Evolutionary conservation across 1,140 invertebrate genomes (phyloP).

Genomic region (Drosophila repleta): DNA sequence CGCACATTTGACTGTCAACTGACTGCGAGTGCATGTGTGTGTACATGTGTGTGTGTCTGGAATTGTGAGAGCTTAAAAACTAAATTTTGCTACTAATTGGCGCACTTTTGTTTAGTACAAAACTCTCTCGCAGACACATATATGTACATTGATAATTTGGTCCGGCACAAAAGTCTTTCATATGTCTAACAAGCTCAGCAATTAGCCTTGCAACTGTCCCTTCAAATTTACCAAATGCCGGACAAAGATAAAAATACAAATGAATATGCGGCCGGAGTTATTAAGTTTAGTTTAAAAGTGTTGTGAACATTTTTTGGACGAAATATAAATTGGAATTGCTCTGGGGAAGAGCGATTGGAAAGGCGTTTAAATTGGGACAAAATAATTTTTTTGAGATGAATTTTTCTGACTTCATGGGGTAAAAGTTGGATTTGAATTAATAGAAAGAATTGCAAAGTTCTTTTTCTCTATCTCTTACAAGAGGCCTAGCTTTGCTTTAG

Average conservation of each 20-base stretch:
- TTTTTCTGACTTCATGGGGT: no score
- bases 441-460: no score
- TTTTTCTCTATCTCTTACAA: no score
- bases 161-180: constrained; percentile 55
- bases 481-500: no score
- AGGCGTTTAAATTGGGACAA: no score
- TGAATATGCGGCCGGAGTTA: constrained; percentile 12
- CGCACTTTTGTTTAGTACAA: constrained; percentile 77
- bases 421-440: no score
- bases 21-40: background rate
- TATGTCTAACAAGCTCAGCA: constrained; percentile 74
- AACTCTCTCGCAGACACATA: constrained; percentile 32
- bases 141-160: constrained; percentile 2
- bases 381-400: no score
- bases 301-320: background rate
- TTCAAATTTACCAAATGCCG: constrained; percentile 40
- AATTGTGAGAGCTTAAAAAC: constrained; percentile 65
- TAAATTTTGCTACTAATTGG: constrained; percentile 75
- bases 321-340: no score
- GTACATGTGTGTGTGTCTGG: constrained; percentile 1
- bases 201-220: constrained; percentile 58
- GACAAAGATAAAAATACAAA: constrained; percentile 13
- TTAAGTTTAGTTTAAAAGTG: constrained; percentile 9
- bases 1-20: constrained; percentile 49
- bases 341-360: no score